Percentiles rank a stretch among this genome's conserved stretches.
phyloP scores from a whole-genome alignment of 2,888 invertebrate genomes.

The Eurois occulta region DNA sequence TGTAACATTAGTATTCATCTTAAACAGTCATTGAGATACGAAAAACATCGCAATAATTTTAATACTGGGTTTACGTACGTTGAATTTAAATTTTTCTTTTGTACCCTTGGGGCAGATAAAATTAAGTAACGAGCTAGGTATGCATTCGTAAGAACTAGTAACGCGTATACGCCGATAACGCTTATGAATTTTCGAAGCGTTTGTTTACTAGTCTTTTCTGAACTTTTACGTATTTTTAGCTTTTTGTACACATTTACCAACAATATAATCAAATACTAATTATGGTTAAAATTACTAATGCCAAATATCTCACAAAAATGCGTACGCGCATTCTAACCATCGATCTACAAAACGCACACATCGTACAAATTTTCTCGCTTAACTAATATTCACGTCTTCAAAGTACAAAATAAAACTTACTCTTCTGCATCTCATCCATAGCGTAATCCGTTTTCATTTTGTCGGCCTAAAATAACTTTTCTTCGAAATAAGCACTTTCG shows the following conservation, averaged over 20 bases:
- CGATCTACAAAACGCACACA: not conserved
- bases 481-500: conserved; percentile 71
- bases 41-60: conserved; percentile 16
- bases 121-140: conserved; percentile 5
- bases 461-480: conserved; percentile 79
- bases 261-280: not conserved
- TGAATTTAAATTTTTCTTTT: conserved; percentile 39
- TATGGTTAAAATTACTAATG: not conserved
- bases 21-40: not conserved
- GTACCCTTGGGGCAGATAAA: not conserved
- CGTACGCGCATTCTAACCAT: conserved; percentile 36
- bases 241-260: not conserved
- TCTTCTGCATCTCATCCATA: conserved; percentile 89
- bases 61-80: not conserved
- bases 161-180: not conserved
- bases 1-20: conserved; percentile 42
- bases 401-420: conserved; percentile 78
- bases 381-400: not conserved
- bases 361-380: not conserved
- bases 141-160: conserved; percentile 3
- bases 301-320: not conserved
- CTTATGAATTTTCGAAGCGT: not conserved
- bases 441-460: conserved; percentile 90
- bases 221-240: not conserved
- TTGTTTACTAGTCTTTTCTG: conserved; percentile 2